Evolutionary conservation across 2,797 vertebrate genomes (phyloP).

Genomic region (Fringilla coelebs): DNA sequence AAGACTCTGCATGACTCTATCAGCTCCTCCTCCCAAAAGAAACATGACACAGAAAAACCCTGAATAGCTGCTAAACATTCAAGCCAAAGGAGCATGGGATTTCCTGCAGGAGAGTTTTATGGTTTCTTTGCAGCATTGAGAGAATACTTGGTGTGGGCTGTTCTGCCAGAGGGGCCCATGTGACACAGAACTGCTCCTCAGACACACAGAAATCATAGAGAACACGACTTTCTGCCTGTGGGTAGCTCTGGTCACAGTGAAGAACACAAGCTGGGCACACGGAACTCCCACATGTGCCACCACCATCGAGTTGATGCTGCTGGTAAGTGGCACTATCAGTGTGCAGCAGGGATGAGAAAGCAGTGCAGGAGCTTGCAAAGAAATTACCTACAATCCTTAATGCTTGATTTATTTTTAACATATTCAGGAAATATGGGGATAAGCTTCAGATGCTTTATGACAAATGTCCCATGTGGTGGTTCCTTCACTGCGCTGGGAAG

Average conservation of each 20-base stretch:
- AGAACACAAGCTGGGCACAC: not conserved
- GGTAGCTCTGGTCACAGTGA: not conserved
- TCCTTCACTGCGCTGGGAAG: not conserved
- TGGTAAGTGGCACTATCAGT: not conserved
- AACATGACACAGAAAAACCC: not conserved
- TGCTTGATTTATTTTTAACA: not conserved
- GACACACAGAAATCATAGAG: not conserved
- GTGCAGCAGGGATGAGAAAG: not conserved
- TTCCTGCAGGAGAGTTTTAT: conserved; percentile 7
- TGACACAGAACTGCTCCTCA: not conserved
- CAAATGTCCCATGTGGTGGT: accelerated
- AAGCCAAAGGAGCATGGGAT: not conserved
- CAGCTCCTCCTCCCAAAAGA: conserved; percentile 3
- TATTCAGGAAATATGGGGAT: not conserved
- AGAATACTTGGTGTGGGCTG: not conserved
- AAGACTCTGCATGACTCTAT: conserved; percentile 27
- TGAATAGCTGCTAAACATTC: not conserved
- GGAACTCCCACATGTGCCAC: not conserved
- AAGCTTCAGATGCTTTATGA: not conserved
- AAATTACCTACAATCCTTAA: not conserved
- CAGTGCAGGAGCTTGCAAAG: not conserved
- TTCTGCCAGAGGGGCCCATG: not conserved
- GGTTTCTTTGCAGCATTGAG: not conserved
- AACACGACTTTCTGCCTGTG: not conserved
- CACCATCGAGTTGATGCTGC: not conserved